Base-by-base conservation (phyloP, 2,888 invertebrate species). In the Eristalis pertinax region DNA sequence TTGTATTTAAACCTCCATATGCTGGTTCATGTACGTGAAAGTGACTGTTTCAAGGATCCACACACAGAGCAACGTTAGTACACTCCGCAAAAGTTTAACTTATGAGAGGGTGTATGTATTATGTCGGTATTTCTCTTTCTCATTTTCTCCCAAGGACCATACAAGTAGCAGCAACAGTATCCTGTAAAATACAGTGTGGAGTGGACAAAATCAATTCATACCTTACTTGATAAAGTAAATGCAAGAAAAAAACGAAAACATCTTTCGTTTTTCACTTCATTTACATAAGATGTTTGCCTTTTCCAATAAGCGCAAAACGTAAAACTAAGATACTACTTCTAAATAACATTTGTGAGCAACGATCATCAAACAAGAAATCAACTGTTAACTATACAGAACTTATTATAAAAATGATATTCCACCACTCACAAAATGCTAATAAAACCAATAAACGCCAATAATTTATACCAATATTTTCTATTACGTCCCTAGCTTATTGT, bases 201-300 rank as follows among this genome's bases (percentile, higher is more conserved):
- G 87, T 87, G 87, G 87, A 87, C 87, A 80, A 87, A 87, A 87
- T 87, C 87, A 87, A 87, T 87, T 87, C 84, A 80, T 87, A 69
- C 87, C 84, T 83, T 77, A 79, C 72, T 69, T 84, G 84, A 80
- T 87, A 79, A 80, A 87, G 84, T 84, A 84, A 87, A 69, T 79
- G 68, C 72, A 80, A 83, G 76, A 84, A 84, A 87, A 79, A 50
- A 76, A 56, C 68, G 68, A 29, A 72, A 63, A 68, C 75, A 78
- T 86, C 73, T 74, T 73, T 73, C 29, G 64, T 62, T 50, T 84
- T 84, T 76, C 60, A 60, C 74, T 74, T 41, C 62, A 73, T 80
- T 22, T 79, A 35, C 43, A 67, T 41, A 29, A n/a, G 19, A 32
- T 68, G 43, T 29, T 11, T 38, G 38, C 19, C 13, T 41, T n/a